Evolutionary conservation across 1,140 invertebrate species (phyloP).

Genomic region (Drosophila suzukii): DNA sequence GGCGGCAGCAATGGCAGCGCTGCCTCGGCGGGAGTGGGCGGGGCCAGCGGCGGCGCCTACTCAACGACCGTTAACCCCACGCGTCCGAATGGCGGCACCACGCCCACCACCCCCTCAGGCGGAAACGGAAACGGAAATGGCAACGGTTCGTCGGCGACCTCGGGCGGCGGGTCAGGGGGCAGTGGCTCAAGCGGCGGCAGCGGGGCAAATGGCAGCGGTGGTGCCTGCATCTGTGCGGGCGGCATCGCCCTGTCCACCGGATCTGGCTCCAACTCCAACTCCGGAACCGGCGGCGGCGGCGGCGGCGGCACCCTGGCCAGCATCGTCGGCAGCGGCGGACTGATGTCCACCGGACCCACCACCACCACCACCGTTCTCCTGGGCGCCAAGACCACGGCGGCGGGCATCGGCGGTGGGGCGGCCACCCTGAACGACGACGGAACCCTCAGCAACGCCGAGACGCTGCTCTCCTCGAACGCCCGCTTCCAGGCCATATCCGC

Average conservation of each 20-base stretch:
- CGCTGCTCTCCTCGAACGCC: conserved; percentile 94
- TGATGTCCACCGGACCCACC: conserved; percentile 83
- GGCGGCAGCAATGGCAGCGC: conserved; percentile 85
- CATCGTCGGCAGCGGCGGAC: conserved; percentile 73
- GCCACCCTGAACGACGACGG: conserved; percentile 86
- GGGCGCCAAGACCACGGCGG: conserved; percentile 73
- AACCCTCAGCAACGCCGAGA: conserved; percentile 90
- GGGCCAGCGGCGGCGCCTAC: conserved; percentile 63
- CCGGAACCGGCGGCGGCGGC: conserved; percentile 35
- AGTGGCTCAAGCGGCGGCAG: not conserved
- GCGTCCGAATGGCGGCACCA: conserved; percentile 81
- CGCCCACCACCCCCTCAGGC: conserved; percentile 77
- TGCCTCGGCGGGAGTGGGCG: conserved; percentile 42
- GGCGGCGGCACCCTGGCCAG: conserved; percentile 64
- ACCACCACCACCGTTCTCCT: conserved; percentile 80
- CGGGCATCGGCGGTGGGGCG: conserved; percentile 46
- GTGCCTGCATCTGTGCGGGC: conserved; percentile 51
- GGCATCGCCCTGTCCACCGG: conserved; percentile 53
- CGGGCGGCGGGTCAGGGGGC: conserved; percentile 7
- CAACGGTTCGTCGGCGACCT: conserved; percentile 32
- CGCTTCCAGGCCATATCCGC: conserved; percentile 96
- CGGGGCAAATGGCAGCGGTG: conserved; percentile 25
- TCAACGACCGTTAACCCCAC: conserved; percentile 83
- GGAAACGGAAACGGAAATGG: conserved; percentile 66
- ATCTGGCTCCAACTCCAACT: conserved; percentile 18